Evolutionary conservation across 2,888 invertebrate species (phyloP), one percentile per base, ranked within the genome.

Genomic region (Eristalis arbustorum): DNA sequence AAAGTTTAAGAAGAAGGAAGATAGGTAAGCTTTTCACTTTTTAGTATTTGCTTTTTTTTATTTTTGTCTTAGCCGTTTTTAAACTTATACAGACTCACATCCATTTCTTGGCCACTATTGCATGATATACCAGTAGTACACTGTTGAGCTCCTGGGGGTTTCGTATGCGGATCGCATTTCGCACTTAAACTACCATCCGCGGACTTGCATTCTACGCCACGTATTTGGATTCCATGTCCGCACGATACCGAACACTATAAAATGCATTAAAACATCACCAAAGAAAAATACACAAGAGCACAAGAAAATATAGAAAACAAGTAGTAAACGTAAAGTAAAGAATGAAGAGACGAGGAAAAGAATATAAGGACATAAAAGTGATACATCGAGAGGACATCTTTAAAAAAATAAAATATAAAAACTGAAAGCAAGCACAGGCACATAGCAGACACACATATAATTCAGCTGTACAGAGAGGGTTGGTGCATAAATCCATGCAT

Each of bases 211-310:
- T 96, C 96, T 69, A 98, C 96, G 42, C 95, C 95, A 22, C 98
- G 95, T 28, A 96, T 96, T 93, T 97, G 97, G 40, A 96, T 94
- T 0, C 98, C 98, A 91, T 95, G 96, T 11, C 98, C 98, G 91
- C 98, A 98, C 11, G 97, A 96, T 11, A 96, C 97, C n/a, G 98
- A 98, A 91, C 98, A 98, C 98, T 98, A 93, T 81, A 88, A 87
- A 85, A 83, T 76, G 62, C 84, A 85, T 85, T 40, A 92, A 91
- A 75, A 88, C 76, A 88, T 85, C 67, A 85, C 73, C 66, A 67
- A 79, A 83, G 37, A 80, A 77, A 72, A 88, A 80, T 63, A 79
- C 42, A 69, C 57, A 62, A 59, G 64, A 69, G 75, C 49, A 84
- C 56, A 79, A 63, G 62, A 77, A 88, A 49, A 72, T 56, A 83